Evolutionary conservation across 1,140 invertebrate genomes (phyloP), one percentile per base, ranked within the genome.

Genomic region (Drosophila seguyi): DNA sequence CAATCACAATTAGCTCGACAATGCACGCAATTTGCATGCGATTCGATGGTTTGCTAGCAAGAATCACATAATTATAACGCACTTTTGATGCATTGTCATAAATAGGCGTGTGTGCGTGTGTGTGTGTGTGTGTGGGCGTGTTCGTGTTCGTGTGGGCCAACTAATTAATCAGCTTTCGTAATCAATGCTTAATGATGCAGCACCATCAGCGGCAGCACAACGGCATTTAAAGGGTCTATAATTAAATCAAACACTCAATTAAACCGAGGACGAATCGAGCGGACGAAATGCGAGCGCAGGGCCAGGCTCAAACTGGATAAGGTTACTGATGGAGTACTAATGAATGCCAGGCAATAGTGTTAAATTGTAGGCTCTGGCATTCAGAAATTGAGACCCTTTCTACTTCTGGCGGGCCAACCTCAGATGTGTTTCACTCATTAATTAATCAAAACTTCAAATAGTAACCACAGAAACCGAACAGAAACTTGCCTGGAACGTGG

Each of bases 231-330:
- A 81, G 81, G 85, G 68, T 78, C 67, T 80, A 71, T 87, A 87
- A 87, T 87, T 88, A 87, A 87, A 87, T 84, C 85, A 87, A 87
- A 88, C 85, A 87, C 84, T 88, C 76, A 90, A 87, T 87, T 88
- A 87, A 88, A 72, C 55, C 55, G 42, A 44, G 44, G 50, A 57
- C 66, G 42, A 55, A 67, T 53, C 63, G 50, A 47, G 27, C 27
- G 27, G 27, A 29, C 27, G 6, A 0, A 29, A 7, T 29, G 27
- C 6, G 27, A 29, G 22, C 71, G 48, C 45, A 47, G 59, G 62
- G 53, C 44, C 41, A 38, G 27, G n/a, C 39, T 52, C 62, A 31
- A 68, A 72, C 39, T 52, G 52, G 53, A 76, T 55, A 67, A 50
- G 45, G 42, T 68, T 59, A 59, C 55, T 72, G 66, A 79, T 83